phyloP scores from a whole-genome alignment of 1,140 invertebrate species.

The Drosophila lini region DNA sequence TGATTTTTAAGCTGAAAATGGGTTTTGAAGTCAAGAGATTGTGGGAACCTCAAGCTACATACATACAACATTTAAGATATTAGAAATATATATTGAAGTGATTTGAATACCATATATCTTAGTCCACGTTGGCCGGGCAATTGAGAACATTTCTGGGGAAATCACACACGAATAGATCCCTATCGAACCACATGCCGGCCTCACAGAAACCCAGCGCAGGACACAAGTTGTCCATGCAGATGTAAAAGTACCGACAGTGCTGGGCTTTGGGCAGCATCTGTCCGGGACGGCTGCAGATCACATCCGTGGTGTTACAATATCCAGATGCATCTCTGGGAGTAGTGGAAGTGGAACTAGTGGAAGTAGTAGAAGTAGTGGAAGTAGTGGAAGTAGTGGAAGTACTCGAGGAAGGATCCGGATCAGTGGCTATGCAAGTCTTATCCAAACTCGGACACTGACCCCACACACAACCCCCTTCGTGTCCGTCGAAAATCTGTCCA shows the following conservation, averaged over 20 bases:
- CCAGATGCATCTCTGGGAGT: neutral
- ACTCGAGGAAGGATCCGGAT: neutral
- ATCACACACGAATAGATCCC: slow-evolving; percentile 49
- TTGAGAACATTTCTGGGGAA: slow-evolving; percentile 43
- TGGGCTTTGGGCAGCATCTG: slow-evolving; percentile 44
- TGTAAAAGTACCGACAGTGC: slow-evolving; percentile 62
- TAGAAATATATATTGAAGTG: neutral
- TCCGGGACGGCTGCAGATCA: slow-evolving; percentile 39
- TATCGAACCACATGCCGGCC: slow-evolving; percentile 58
- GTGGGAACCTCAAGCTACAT: neutral
- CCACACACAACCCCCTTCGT: slow-evolving; percentile 11
- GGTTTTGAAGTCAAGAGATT: slow-evolving; percentile 1
- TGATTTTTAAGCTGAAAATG: slow-evolving; percentile 16
- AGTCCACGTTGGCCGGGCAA: slow-evolving; percentile 55
- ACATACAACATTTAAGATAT: neutral
- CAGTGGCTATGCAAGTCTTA: neutral
- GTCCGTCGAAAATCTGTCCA: slow-evolving; percentile 24
- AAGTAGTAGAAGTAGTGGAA: neutral
- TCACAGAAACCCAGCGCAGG: slow-evolving; percentile 59
- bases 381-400: neutral
- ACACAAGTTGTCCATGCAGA: slow-evolving; percentile 34
- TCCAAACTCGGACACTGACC: slow-evolving; percentile 53
- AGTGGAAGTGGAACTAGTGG: neutral
- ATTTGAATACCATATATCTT: neutral
- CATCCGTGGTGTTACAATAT: slow-evolving; percentile 16